Base-by-base conservation (phyloP, 2,797 vertebrate species). In the Microctenopoma lineatum region DNA sequence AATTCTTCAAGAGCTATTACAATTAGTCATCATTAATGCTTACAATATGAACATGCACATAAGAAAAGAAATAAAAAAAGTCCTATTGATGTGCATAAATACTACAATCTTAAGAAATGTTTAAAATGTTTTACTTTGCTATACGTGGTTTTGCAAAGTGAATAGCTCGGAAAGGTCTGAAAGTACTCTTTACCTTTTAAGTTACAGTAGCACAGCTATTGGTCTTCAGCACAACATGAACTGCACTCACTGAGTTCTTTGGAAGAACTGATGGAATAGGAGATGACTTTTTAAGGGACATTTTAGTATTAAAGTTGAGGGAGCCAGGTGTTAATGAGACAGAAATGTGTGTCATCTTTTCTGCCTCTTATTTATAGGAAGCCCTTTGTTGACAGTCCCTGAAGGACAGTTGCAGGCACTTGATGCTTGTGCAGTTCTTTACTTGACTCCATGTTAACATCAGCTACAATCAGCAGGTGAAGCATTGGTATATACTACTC, bases 391-490 rank as follows among this genome's bases (percentile, higher is more conserved):
- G 88, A 84, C 71, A 56, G 45, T 87, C 86, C 84, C 84, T 58
- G 70, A 81, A 82, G 89, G 81, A 77, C 90, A 85, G 87, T 92
- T 89, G 83, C 84, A 82, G 81, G 78, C 80, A 69, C 84, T 78
- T 60, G 82, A 89, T 64, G 85, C 82, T 82, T 68, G 87, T 82
- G 66, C 87, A 87, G 88, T 90, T 34, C 84, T 80, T 93, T 91
- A 90, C 91, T 81, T 83, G 80, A 77, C 84, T 86, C 72, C 73
- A 74, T 86, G 85, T 79, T 80, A 89, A 88, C 80, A 91, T 89
- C 85, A 84, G 84, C 84, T 86, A 87, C 84, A 87, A 77, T 92
- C 86, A 87, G 81, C 78, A 84, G 88, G 72, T 87, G 87, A 81
- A 86, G 70, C 65, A 65, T 60, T 34, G 63, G 47, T 59, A 53